Evolutionary conservation across 2,797 vertebrate species (phyloP), one percentile per base, ranked within the genome.

Genomic region (Dicrostonyx torquatus): DNA sequence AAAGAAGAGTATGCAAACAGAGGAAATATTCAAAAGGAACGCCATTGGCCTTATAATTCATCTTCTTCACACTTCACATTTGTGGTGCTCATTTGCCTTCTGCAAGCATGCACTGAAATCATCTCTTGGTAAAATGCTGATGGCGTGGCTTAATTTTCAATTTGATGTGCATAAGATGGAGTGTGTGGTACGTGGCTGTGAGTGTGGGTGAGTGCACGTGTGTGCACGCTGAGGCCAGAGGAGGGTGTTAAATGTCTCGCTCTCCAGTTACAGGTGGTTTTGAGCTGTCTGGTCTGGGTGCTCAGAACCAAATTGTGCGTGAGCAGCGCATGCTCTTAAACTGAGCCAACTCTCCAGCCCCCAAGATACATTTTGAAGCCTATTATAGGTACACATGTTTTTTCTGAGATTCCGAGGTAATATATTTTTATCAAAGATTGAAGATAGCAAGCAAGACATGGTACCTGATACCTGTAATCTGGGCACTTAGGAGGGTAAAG

Each of bases 371-470:
- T n/a, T 53, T 48, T 53, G 34, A 96, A 80, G 24, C 13, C 70
- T 64, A 73, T 45, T 83, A 73, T 37, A 68, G 37, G 6, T 66
- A 15, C 68, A 60, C 89, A 60, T 86, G 1, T 83, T 92, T n/a
- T 48, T 78, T 89, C 50, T 29, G 64, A 53, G 34, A 53, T 66
- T 93, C 37, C 13, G 55, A 87, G 13, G n/a, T 73, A 29, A 50
- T n/a, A 66, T 60, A 50, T 83, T 93, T 78, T 95, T 94, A 87
- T 92, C 43, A 83, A 62, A 90, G 62, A 75, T 70, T 91, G 22
- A 84, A 64, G 12, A 11, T 73, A 45, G 29, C 55, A 96, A 58
- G 40, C 40, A 76, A 26, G 31, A 14, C 31, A 17, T 62, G 72
- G 2, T 37, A 29, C 11, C 18, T 34, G 50, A 75, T 55, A 5